Conservation (phyloP, 2,888 invertebrate genomes). For the Amblyjoppa fuscipennis region DNA sequence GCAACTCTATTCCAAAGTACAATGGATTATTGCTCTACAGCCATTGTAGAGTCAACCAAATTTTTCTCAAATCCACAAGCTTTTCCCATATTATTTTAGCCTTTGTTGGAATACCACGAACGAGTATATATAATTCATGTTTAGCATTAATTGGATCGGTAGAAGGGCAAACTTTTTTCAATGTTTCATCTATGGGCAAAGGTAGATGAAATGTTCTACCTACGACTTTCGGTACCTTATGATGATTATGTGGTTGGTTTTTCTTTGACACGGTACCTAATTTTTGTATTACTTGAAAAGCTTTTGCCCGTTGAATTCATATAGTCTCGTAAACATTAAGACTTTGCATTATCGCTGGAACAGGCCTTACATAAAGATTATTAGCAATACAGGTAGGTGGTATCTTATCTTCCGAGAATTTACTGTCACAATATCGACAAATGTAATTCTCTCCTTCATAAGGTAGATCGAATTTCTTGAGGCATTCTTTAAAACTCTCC, state of each 20-base stretch:
- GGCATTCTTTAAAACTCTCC: too few species aligned
- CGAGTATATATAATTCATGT: slow-evolving; percentile 77
- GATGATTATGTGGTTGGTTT: slow-evolving; percentile 74
- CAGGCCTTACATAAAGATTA: too few species aligned
- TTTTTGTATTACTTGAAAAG: slow-evolving; percentile 77
- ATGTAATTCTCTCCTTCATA: too few species aligned
- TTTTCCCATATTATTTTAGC: slow-evolving; percentile 74
- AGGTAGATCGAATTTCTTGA: too few species aligned
- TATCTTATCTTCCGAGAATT: too few species aligned
- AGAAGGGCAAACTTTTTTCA: slow-evolving; percentile 77
- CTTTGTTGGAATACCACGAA: slow-evolving; percentile 77
- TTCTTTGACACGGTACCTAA: slow-evolving; percentile 78
- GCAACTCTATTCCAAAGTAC: slow-evolving; percentile 74
- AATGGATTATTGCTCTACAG: slow-evolving; percentile 75
- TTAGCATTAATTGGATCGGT: slow-evolving; percentile 74
- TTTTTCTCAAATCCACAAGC: slow-evolving; percentile 77
- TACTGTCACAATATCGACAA: too few species aligned
- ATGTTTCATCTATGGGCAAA: slow-evolving; percentile 78
- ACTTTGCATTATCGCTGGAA: slow-evolving; percentile 65
- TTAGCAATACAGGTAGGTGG: too few species aligned
- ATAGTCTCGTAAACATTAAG: slow-evolving; percentile 74
- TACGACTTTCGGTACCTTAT: slow-evolving; percentile 76
- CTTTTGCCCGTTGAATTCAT: slow-evolving; percentile 79
- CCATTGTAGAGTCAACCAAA: slow-evolving; percentile 74
- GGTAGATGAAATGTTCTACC: slow-evolving; percentile 72